Evolutionary conservation across 2,888 invertebrate genomes (phyloP).

Genomic region (Tromatobia lineatoria): DNA sequence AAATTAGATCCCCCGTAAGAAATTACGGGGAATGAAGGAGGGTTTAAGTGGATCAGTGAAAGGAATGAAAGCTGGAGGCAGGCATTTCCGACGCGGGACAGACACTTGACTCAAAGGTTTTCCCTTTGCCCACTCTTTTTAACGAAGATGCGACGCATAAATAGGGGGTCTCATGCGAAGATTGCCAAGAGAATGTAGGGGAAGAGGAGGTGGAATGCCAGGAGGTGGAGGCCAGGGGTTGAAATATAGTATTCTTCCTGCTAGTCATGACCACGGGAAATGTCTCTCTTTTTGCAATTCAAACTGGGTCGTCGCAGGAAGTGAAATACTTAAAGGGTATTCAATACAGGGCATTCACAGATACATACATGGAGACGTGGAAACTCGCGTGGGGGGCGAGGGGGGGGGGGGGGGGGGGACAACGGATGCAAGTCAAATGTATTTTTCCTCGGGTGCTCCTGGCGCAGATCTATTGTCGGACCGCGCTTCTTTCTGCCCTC

Average conservation of each 20-base stretch:
- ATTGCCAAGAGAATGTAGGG: not conserved
- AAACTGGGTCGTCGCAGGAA: constrained; percentile 25
- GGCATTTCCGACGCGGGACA: constrained; percentile 34
- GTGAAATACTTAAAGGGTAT: constrained; percentile 28
- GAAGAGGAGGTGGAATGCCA: not conserved
- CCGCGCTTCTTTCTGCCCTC: constrained; percentile 18
- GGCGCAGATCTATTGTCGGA: constrained; percentile 67
- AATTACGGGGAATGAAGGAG: constrained; percentile 41
- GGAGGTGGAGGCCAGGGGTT: constrained; percentile 16
- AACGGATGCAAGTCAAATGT: constrained; percentile 52
- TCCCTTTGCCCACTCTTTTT: constrained; percentile 22
- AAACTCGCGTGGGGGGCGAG: not conserved
- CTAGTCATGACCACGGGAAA: constrained; percentile 5
- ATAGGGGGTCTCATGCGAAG: not conserved
- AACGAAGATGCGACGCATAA: constrained; percentile 47
- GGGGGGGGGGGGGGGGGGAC: not conserved
- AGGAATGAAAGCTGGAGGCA: constrained; percentile 37
- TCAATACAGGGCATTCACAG: constrained; percentile 4
- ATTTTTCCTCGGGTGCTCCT: constrained; percentile 55
- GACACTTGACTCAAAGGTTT: constrained; percentile 18
- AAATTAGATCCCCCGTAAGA: constrained; percentile 29
- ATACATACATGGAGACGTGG: not conserved
- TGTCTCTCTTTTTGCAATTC: constrained; percentile 26
- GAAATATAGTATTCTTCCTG: constrained; percentile 11
- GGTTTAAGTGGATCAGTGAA: constrained; percentile 7